Evolutionary conservation across 2,888 invertebrate genomes (phyloP).

Genomic region (Tenthredo scrophulariae): DNA sequence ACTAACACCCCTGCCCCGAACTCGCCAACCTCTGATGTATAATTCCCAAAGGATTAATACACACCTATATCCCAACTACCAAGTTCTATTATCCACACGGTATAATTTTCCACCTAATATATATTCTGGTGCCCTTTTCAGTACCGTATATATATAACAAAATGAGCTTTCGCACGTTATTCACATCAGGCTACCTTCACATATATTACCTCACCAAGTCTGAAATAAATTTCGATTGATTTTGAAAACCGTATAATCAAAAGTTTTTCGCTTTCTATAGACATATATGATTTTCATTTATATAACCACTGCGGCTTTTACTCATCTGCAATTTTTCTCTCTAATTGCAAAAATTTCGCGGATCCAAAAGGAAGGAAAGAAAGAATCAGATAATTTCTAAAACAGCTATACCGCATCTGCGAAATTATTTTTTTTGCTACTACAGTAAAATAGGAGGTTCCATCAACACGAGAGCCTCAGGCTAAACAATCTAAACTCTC

Average conservation of each 20-base stretch:
- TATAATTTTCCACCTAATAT: constrained; percentile 15
- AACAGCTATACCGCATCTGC: background rate
- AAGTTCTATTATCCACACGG: background rate
- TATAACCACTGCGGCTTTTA: background rate
- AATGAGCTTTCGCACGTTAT: background rate
- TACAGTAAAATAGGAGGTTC: background rate
- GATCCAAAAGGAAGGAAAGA: background rate
- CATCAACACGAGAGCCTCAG: constrained; percentile 37
- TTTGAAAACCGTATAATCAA: background rate
- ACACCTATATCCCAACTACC: background rate
- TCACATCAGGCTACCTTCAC: background rate
- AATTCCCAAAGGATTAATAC: constrained; percentile 25
- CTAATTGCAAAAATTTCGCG: background rate
- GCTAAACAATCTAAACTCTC: constrained; percentile 39
- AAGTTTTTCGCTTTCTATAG: background rate
- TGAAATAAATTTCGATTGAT: background rate
- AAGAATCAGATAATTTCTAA: background rate
- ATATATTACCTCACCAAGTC: background rate
- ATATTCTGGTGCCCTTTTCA: background rate
- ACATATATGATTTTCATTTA: background rate
- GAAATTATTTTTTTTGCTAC: constrained; percentile 1
- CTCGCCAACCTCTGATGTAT: constrained; percentile 28
- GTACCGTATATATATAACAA: too few species aligned
- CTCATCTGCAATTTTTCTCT: background rate
- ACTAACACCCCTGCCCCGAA: background rate